Base-by-base conservation (phyloP, 2,888 invertebrate species). In the Diploptera punctata region DNA sequence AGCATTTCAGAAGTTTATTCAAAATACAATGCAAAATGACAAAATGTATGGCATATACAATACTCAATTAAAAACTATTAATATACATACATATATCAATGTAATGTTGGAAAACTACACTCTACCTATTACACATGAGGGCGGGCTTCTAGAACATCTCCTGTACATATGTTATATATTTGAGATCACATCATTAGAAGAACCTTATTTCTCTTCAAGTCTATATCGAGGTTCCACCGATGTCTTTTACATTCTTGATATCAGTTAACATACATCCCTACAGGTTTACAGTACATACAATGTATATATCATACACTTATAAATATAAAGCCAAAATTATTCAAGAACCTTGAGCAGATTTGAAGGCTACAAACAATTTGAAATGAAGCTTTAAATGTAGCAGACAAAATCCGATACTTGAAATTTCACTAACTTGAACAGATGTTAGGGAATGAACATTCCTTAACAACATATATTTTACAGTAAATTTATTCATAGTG, bases 21-120 rank as follows among this genome's bases (percentile, higher is more conserved):
- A 76, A 76, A 76, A 76, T 76, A 76, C 76, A 75, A 76, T 76
- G 76, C 74, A 76, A 76, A 75, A 76, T 70, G 76, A 75, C 76
- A 76, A 73, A 74, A 73, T 72, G 68, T 72, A 72, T 72, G 72
- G 72, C 72, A 68, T 72, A 68, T 68, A 68, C 57, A 57, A 71
- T 71, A 61, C 47, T 61, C 60, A 72, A 61, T 57, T 72, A 72
- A 72, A 68, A 72, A 60, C 72, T 68, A 72, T 72, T 61, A 65
- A 72, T 72, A 72, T 72, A 47, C 65, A 65, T 65, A 26, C 24
- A 65, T 47, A 65, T 65, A 24, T 65, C 47, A 65, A 65, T 65
- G 16, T 65, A 65, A 65, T 65, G 47, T 65, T 65, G 65, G 65
- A 65, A 65, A 65, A 65, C 47, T 65, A 65, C 47, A 47, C 44